Percentiles rank a stretch among this genome's conserved stretches.
phyloP scores from a whole-genome alignment of 2,113 vertebrate species.

The Nettapus auritus region DNA sequence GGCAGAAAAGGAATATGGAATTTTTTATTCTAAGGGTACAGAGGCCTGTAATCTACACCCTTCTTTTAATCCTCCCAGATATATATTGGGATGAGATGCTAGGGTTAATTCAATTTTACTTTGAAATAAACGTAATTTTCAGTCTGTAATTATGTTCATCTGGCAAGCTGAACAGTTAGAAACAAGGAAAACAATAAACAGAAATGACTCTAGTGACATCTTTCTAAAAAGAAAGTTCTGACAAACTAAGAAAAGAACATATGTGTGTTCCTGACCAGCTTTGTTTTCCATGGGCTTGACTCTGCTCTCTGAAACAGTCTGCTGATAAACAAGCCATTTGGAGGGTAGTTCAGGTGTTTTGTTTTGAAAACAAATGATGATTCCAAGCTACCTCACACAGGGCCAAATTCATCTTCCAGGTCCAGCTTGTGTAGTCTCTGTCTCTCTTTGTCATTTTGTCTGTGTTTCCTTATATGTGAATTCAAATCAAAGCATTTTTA shows the following conservation, averaged over 20 bases:
- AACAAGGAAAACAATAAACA: slow-evolving; percentile 37
- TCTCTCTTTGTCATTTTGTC: not conserved
- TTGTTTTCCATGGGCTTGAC: not conserved
- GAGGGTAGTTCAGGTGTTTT: not conserved
- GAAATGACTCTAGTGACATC: slow-evolving; percentile 1
- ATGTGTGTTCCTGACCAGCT: not conserved
- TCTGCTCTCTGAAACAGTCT: not conserved
- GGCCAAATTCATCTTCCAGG: not conserved
- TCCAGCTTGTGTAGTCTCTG: not conserved
- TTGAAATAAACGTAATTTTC: slow-evolving; percentile 47
- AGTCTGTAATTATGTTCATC: slow-evolving; percentile 25
- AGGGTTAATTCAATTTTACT: slow-evolving; percentile 46
- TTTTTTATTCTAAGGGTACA: not conserved
- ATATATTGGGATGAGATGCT: not conserved
- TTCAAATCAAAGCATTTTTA: not conserved
- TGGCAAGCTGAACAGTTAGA: slow-evolving; percentile 23
- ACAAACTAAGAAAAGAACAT: not conserved
- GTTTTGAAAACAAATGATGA: not conserved
- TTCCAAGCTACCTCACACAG: not conserved
- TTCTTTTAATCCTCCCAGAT: not conserved
- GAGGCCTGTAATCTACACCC: not conserved
- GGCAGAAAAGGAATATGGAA: not conserved
- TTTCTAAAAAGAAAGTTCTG: not conserved
- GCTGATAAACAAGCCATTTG: not conserved
- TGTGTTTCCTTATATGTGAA: not conserved